phyloP scores from a whole-genome alignment of 2,113 vertebrate species.

The Struthio camelus region DNA sequence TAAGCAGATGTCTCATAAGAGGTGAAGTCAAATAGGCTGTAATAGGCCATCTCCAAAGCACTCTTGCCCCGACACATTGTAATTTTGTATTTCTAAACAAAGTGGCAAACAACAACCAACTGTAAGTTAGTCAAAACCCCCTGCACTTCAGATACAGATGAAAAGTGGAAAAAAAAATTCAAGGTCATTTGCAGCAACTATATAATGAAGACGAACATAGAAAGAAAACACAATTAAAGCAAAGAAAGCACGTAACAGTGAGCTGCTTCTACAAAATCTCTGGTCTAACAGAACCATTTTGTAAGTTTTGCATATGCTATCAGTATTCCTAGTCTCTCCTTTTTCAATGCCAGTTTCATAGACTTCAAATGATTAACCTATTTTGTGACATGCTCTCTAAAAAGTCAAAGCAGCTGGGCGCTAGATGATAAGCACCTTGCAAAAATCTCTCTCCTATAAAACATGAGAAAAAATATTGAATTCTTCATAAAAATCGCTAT shows the following conservation, averaged over 20 bases:
- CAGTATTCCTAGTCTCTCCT: not conserved
- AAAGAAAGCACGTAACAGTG: not conserved
- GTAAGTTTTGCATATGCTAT: not conserved
- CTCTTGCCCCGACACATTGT: not conserved
- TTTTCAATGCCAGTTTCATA: not conserved
- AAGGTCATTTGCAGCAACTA: not conserved
- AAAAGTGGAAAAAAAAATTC: not conserved
- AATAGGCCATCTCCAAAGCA: not conserved
- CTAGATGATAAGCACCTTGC: not conserved
- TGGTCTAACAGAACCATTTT: not conserved
- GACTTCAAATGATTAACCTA: not conserved
- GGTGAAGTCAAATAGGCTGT: not conserved
- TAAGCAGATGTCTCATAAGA: too few relatives aligned
- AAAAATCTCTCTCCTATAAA: conserved; percentile 8
- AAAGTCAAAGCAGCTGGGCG: not conserved
- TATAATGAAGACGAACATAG: not conserved
- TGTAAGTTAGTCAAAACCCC: not conserved
- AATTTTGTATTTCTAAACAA: not conserved
- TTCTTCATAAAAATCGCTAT: conserved; percentile 8
- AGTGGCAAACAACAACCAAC: not conserved
- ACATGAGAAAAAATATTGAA: not conserved
- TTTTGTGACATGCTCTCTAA: not conserved
- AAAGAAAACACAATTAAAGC: not conserved
- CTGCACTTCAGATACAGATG: not conserved
- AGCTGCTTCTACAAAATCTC: not conserved